phyloP scores from a whole-genome alignment of 2,113 vertebrate species.

The Marmota monax region DNA sequence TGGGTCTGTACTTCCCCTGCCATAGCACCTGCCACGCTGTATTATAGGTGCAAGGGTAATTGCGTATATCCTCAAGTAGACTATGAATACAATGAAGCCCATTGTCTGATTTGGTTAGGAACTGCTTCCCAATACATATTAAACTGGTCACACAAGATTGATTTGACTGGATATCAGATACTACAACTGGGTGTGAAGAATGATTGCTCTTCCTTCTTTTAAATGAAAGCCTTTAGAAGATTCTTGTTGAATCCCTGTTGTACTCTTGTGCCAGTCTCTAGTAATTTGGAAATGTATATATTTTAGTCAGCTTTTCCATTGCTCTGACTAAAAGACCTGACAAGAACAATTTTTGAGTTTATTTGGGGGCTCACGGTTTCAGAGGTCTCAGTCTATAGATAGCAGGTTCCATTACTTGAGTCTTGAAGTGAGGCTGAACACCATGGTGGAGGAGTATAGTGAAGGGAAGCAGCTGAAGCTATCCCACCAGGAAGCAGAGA shows the following conservation, averaged over 20 bases:
- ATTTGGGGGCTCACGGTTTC: too few relatives aligned
- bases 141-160: not conserved
- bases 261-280: not conserved
- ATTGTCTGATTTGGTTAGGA: not conserved
- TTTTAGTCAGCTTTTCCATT: too few relatives aligned
- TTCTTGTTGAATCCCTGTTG: not conserved
- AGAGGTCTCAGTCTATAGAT: too few relatives aligned
- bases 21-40: not conserved
- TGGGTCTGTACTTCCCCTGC: not conserved
- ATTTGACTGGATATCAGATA: not conserved
- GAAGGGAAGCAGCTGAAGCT: too few relatives aligned
- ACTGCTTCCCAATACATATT: not conserved
- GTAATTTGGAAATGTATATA: not conserved
- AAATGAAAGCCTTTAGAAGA: not conserved
- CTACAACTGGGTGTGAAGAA: too few relatives aligned
- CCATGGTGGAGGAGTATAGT: too few relatives aligned
- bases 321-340: too few relatives aligned
- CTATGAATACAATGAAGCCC: not conserved
- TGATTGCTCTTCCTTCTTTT: not conserved
- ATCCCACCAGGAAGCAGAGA: too few relatives aligned
- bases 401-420: too few relatives aligned
- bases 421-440: too few relatives aligned
- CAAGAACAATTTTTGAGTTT: too few relatives aligned
- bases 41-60: not conserved
- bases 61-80: not conserved